These are phyloP conservation scores for Pedionomus torquatus DNA, from an alignment of 2,113 vertebrate species.

Conservation along the genomic window DNA sequence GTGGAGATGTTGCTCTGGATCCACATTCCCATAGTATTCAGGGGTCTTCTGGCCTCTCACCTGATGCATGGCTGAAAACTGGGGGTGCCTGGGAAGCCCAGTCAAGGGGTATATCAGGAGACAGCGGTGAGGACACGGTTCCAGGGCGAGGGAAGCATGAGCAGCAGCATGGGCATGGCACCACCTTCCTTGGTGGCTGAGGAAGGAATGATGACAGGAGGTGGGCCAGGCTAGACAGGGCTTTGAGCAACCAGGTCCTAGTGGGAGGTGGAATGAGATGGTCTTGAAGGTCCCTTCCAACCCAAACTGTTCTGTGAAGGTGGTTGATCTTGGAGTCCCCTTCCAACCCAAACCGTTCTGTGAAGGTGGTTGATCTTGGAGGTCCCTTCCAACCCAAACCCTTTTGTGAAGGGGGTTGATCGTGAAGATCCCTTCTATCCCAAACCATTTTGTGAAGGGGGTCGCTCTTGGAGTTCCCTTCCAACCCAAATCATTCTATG, in stretches of 20 bases:
- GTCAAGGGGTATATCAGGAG: neutral
- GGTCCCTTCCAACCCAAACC: no score
- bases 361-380: no score
- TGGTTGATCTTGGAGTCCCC: no score
- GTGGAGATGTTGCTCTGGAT: neutral
- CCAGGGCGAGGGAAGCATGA: rapidly evolving
- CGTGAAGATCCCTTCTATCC: neutral
- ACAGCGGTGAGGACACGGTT: rapidly evolving
- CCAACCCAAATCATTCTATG: no score
- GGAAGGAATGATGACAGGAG: neutral
- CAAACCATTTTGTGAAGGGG: neutral
- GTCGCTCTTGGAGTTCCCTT: no score
- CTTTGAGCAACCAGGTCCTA: neutral
- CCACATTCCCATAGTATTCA: rapidly evolving
- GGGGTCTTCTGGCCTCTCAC: neutral
- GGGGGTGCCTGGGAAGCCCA: neutral
- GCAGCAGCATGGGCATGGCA: neutral
- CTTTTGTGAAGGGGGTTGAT: no score
- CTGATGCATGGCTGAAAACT: rapidly evolving
- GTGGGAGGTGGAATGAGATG: neutral
- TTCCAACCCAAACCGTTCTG: no score
- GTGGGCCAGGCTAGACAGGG: neutral
- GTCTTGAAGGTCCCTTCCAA: neutral
- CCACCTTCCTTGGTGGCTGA: no score
- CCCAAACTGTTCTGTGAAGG: no score